Conservation (phyloP, 2,113 vertebrate genomes). For the Leptobrachium leishanense region DNA sequence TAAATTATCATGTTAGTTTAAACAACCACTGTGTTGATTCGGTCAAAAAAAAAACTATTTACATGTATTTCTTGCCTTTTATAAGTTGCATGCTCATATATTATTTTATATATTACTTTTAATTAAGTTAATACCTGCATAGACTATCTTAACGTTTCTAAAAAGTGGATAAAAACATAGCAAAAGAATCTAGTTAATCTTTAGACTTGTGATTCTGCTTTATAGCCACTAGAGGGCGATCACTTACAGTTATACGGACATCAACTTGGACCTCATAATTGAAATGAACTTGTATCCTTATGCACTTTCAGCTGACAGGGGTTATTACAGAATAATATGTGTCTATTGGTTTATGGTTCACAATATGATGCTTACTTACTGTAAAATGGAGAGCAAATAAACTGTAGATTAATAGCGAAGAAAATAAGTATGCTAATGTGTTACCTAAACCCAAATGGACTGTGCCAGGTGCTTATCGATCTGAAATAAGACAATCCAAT, state of each 20-base stretch:
- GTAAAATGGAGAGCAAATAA: background rate
- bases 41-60: too few relatives aligned
- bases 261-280: background rate
- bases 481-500: conserved; percentile 41
- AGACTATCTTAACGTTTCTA: too few relatives aligned
- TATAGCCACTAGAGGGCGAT: background rate
- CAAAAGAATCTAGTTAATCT: background rate
- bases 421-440: conserved; percentile 13
- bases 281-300: background rate
- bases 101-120: too few relatives aligned
- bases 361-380: background rate
- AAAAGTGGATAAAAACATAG: too few relatives aligned
- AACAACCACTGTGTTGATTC: too few relatives aligned
- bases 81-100: too few relatives aligned
- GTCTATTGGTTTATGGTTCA: background rate
- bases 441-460: conserved; percentile 18
- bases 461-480: conserved; percentile 40
- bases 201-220: background rate
- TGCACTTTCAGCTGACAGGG: background rate
- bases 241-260: background rate
- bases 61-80: too few relatives aligned
- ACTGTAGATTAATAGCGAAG: background rate
- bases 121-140: too few relatives aligned
- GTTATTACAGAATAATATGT: background rate
- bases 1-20: too few relatives aligned